phyloP scores from a whole-genome alignment of 2,888 invertebrate genomes.

The Ophion ventricosus region DNA sequence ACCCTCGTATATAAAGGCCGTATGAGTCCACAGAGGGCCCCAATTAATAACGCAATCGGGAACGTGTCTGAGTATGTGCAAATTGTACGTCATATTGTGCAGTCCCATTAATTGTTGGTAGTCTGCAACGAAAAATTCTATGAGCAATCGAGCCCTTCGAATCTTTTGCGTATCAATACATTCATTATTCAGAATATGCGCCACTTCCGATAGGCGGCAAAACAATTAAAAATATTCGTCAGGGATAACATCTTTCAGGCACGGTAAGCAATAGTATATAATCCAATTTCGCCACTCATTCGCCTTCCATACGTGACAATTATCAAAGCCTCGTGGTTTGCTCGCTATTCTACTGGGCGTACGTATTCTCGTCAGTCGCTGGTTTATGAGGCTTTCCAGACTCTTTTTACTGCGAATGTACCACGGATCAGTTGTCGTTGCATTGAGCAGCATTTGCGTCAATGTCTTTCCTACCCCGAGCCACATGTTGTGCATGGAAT shows the following conservation, averaged over 20 bases:
- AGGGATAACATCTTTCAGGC: constrained; percentile 25
- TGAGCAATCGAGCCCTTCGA: background rate
- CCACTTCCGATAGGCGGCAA: constrained; percentile 30
- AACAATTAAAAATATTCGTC: constrained; percentile 21
- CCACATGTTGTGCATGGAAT: too few species aligned
- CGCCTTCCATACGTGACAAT: constrained; percentile 37
- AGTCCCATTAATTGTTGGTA: constrained; percentile 31
- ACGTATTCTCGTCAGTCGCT: constrained; percentile 27
- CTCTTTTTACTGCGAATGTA: background rate
- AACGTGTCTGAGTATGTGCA: constrained; percentile 17
- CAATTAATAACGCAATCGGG: constrained; percentile 17
- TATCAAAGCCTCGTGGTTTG: constrained; percentile 21
- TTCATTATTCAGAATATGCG: constrained; percentile 25
- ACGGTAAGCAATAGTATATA: constrained; percentile 12
- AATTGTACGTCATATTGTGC: constrained; percentile 24
- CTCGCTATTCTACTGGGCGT: constrained; percentile 36
- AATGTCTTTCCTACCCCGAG: background rate
- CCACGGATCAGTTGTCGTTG: background rate
- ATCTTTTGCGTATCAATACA: constrained; percentile 2
- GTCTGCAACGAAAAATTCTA: background rate
- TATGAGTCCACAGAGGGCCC: constrained; percentile 37
- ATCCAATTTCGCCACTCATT: constrained; percentile 50
- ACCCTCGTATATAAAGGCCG: constrained; percentile 26
- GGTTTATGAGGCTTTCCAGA: background rate
- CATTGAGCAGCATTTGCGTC: background rate